Conservation (phyloP, 2,888 invertebrate genomes). For the Tachina lurida region DNA sequence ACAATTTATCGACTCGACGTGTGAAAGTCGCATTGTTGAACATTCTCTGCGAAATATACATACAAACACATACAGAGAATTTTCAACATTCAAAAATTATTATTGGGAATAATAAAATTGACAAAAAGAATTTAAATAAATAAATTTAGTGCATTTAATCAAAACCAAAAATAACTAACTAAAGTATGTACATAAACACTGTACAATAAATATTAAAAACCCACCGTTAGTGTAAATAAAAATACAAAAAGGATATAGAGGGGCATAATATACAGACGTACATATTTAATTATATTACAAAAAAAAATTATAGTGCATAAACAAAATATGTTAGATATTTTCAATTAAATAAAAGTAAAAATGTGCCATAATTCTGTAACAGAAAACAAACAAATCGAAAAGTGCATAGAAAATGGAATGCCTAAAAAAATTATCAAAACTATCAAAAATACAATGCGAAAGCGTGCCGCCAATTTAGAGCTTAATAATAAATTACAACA, state of each 20-base stretch:
- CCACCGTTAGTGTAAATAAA: conserved; percentile 45
- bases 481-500: conserved; percentile 23
- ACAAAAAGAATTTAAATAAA: conserved; percentile 15
- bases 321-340: neutral
- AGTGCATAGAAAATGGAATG: conserved; percentile 80
- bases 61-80: conserved; percentile 37
- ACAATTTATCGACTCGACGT: conserved; percentile 60
- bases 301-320: neutral
- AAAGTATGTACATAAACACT: neutral
- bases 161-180: conserved; percentile 38
- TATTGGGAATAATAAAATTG: conserved; percentile 14
- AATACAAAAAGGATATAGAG: conserved; percentile 1
- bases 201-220: neutral
- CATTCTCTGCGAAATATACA: conserved; percentile 45
- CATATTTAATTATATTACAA: neutral
- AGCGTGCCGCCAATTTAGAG: conserved; percentile 74
- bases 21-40: conserved; percentile 63
- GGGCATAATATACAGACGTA: neutral
- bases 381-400: conserved; percentile 81
- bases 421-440: conserved; percentile 80
- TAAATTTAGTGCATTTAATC: conserved; percentile 35
- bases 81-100: conserved; percentile 39
- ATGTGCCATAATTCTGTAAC: conserved; percentile 81
- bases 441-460: conserved; percentile 79
- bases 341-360: conserved; percentile 71